Base-by-base conservation (phyloP, 2,888 invertebrate genomes). In the Pomacea canaliculata region DNA sequence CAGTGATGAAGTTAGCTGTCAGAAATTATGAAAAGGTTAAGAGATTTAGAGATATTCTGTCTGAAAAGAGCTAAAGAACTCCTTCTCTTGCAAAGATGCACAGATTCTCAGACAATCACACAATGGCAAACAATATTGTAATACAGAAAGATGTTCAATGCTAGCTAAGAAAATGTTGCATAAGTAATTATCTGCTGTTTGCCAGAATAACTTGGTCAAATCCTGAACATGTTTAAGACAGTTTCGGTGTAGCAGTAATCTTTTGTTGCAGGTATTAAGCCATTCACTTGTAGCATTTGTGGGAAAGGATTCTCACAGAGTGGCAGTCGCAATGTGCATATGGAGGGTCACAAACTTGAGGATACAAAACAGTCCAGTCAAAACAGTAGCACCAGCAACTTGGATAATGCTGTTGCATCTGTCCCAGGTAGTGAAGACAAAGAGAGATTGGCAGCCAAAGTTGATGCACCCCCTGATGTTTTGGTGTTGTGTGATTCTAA, bases 341-440 rank as follows among this genome's bases (percentile, higher is more conserved):
- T 92, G 80, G 92, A 92, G 83, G 93, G 93, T 7, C 94, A 94
- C 83, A 88, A 80, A 23, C 63, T 81, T 70, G 77, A 79, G n/a
- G 70, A 76, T 16, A 78, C 77, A 48, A 78, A 76, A 48, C 76
- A 70, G 46, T 59, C 71, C 48, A 76, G 79, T 16, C 68, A 71
- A 63, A 62, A 72, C 8, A 77, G 70, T 27, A 59, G 56, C 18
- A 69, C 70, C 23, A 65, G 69, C 51, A 70, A 69, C 51, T 48
- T 63, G 19, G 60, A 18, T 16, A 71, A 23, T 23, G 71, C 75
- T 18, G 73, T 67, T 56, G 66, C 18, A 12, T 70, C 75, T 37
- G 75, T 67, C 27, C 46, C 48, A 7, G 78, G 72, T 62, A 71
- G 68, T 5, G 48, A n/a, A 19, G 71, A 67, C 13, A 77, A 70